Percentiles rank a stretch among this genome's conserved stretches.
phyloP scores from a whole-genome alignment of 2,888 invertebrate genomes.

The Acronicta leporina region DNA sequence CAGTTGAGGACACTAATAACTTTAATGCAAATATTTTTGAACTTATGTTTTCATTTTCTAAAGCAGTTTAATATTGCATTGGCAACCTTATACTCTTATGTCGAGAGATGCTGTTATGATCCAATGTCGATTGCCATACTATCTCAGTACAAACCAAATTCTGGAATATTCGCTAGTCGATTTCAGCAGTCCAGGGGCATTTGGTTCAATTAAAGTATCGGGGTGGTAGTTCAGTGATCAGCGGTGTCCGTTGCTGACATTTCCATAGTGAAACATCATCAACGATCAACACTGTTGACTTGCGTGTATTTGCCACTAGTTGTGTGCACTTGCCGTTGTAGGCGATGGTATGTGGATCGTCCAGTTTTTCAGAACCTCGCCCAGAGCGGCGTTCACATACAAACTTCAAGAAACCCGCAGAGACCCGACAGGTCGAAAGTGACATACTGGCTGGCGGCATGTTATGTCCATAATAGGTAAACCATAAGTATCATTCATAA shows the following conservation, averaged over 20 bases:
- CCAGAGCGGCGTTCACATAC: constrained; percentile 85
- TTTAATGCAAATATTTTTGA: constrained; percentile 12
- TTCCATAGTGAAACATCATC: constrained; percentile 83
- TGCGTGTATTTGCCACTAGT: constrained; percentile 77
- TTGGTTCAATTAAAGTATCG: constrained; percentile 67
- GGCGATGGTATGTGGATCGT: constrained; percentile 89
- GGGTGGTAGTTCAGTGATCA: constrained; percentile 76
- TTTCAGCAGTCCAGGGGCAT: constrained; percentile 77
- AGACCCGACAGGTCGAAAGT: constrained; percentile 83
- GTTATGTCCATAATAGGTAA: constrained; percentile 87
- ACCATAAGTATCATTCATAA: constrained; percentile 89
- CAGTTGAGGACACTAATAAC: constrained; percentile 7
- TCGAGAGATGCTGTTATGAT: constrained; percentile 72
- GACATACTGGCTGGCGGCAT: constrained; percentile 86
- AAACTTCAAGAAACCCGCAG: constrained; percentile 81
- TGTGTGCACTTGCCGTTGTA: constrained; percentile 85
- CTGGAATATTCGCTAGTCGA: constrained; percentile 60
- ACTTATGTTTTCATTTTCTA: constrained; percentile 15
- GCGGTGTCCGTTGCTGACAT: constrained; percentile 87
- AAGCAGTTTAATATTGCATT: constrained; percentile 63
- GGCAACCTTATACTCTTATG: constrained; percentile 80
- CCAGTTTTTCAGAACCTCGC: constrained; percentile 89
- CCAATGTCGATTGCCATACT: constrained; percentile 30
- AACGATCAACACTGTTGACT: constrained; percentile 84
- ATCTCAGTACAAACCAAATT: constrained; percentile 69